Percentiles rank a stretch among this genome's conserved stretches.
Conservation (phyloP, 2,113 vertebrate species). For the Odobenus rosmarus region DNA sequence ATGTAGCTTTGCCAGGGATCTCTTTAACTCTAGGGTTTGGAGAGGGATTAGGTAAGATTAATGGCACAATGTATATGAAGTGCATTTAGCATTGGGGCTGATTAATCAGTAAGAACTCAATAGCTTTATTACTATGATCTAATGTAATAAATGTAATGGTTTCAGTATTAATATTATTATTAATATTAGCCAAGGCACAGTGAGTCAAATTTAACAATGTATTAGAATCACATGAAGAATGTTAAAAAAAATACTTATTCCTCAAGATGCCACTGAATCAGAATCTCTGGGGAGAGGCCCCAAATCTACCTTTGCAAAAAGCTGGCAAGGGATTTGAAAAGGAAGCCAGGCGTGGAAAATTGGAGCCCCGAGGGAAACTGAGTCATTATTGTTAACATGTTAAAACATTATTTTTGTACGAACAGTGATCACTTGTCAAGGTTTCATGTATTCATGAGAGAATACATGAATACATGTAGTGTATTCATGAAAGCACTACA, state of each 20-base stretch:
- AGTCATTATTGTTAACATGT: not conserved
- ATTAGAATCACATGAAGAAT: not conserved
- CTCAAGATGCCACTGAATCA: not conserved
- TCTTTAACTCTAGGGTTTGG: not conserved
- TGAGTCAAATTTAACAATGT: conserved; percentile 17
- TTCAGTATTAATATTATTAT: not conserved
- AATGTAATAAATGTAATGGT: not conserved
- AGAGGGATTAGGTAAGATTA: not conserved
- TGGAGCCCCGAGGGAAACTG: not conserved
- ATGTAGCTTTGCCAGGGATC: not conserved
- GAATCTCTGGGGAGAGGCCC: not conserved
- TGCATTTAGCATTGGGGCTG: not conserved
- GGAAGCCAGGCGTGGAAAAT: not conserved
- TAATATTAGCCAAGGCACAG: not conserved
- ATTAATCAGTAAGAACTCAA: not conserved
- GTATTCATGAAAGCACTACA: not conserved
- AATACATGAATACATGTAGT: not conserved
- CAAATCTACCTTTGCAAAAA: not conserved
- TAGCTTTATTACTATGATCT: not conserved
- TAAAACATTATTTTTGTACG: not conserved
- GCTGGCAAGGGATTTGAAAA: not conserved
- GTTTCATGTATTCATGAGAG: not conserved
- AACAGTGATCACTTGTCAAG: not conserved
- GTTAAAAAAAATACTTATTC: not conserved
- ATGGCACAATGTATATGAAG: not conserved